Percentiles rank a stretch among this genome's conserved stretches.
Conservation (phyloP, 2,113 vertebrate species). For the Pionites leucogaster region DNA sequence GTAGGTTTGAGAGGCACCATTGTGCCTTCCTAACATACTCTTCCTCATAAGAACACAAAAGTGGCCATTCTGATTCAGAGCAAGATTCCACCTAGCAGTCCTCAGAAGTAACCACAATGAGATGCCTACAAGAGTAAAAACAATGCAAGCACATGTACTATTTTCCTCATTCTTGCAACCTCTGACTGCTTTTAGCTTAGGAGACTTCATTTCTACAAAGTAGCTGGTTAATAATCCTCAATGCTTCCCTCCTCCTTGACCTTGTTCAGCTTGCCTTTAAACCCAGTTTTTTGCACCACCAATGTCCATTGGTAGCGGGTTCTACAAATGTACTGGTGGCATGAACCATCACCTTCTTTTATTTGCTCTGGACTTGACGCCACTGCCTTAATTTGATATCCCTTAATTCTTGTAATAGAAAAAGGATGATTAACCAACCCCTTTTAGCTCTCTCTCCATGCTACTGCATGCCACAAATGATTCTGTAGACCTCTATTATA, state of each 20-base stretch:
- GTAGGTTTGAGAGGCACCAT: not conserved
- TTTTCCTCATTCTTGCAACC: not conserved
- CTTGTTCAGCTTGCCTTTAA: not conserved
- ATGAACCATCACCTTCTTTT: not conserved
- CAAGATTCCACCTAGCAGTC: not conserved
- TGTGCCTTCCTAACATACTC: not conserved
- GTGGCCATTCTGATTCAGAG: not conserved
- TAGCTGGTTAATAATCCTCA: not conserved
- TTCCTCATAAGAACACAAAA: fast-evolving
- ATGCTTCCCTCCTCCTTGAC: not conserved
- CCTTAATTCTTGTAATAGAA: not conserved
- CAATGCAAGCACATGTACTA: not conserved
- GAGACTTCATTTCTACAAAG: not conserved
- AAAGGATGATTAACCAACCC: not conserved
- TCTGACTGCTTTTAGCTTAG: not conserved
- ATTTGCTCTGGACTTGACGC: not conserved
- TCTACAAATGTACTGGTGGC: not conserved
- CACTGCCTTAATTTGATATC: not conserved
- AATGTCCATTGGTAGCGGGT: not conserved
- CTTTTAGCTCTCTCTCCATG: not conserved
- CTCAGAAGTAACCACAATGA: not conserved
- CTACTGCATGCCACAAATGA: not conserved
- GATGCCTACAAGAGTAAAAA: not conserved
- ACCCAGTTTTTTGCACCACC: not conserved
- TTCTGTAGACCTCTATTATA: not conserved